phyloP scores from a whole-genome alignment of 23 tunicate species.

The Styela clava region DNA sequence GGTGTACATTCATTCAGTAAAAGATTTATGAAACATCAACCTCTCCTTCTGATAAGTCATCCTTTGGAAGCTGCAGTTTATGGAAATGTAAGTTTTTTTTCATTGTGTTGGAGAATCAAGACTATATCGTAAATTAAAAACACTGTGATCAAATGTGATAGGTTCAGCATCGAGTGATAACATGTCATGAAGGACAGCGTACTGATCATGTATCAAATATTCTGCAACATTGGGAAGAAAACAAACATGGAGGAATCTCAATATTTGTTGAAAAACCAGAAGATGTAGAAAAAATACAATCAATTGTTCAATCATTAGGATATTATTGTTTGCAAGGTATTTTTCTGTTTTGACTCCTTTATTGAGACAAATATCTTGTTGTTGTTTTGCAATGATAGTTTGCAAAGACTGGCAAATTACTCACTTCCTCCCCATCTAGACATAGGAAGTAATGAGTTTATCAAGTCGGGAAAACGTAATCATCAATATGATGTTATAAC shows the following conservation, averaged over 20 bases:
- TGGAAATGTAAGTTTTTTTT: conserved; percentile 37
- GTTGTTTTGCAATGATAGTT: no score
- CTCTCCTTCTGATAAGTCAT: conserved; percentile 56
- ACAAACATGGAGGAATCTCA: background rate
- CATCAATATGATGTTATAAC: no score
- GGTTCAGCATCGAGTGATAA: conserved; percentile 12
- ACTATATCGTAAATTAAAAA: background rate
- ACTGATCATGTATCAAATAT: conserved; percentile 1
- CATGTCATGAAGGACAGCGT: background rate
- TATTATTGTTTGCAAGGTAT: conserved; percentile 2
- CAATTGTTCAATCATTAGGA: background rate
- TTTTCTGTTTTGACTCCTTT: no score
- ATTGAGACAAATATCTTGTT: no score
- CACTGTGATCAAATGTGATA: background rate
- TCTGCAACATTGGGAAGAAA: conserved; percentile 5
- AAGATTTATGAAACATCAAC: conserved; percentile 31
- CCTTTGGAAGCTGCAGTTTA: conserved; percentile 83
- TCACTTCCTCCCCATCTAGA: no score
- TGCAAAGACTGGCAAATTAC: no score
- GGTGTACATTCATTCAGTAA: conserved; percentile 69
- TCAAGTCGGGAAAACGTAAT: no score
- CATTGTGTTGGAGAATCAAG: background rate
- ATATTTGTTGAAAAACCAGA: background rate
- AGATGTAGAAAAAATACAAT: background rate
- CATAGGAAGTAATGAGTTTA: no score